Evolutionary conservation across 2,888 invertebrate genomes (phyloP).

Genomic region (Hoplodrina ambigua): DNA sequence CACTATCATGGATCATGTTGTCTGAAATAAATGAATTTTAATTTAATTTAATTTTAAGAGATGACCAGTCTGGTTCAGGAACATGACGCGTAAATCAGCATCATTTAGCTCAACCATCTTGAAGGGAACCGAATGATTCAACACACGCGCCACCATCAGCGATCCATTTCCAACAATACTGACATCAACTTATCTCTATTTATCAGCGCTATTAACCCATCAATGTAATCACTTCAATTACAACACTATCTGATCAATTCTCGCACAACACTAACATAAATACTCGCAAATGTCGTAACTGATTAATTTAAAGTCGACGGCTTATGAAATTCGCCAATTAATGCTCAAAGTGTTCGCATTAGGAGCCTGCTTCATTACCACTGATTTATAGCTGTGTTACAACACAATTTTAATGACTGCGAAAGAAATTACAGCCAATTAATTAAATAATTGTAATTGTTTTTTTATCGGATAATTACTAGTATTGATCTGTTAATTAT

Average conservation of each 20-base stretch:
- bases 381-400: slow-evolving; percentile 58
- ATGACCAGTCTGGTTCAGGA: no score
- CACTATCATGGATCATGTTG: no score
- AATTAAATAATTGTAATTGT: slow-evolving; percentile 46
- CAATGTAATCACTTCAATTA: slow-evolving; percentile 39
- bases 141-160: no score
- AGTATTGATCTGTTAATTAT: slow-evolving; percentile 50
- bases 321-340: slow-evolving; percentile 77
- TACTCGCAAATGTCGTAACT: slow-evolving; percentile 64
- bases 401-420: slow-evolving; percentile 66
- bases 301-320: slow-evolving; percentile 69
- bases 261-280: slow-evolving; percentile 47
- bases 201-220: slow-evolving; percentile 33
- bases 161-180: slow-evolving; percentile 9
- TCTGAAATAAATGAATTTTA: no score
- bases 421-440: slow-evolving; percentile 58
- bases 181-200: slow-evolving; percentile 17
- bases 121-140: no score
- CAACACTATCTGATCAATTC: slow-evolving; percentile 48
- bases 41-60: no score
- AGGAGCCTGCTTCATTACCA: slow-evolving; percentile 69
- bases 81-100: no score
- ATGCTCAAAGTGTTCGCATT: slow-evolving; percentile 73
- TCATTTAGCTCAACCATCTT: no score
- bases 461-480: slow-evolving; percentile 53